Evolutionary conservation across 2,888 invertebrate genomes (phyloP).

Genomic region (Sympetrum striolatum): DNA sequence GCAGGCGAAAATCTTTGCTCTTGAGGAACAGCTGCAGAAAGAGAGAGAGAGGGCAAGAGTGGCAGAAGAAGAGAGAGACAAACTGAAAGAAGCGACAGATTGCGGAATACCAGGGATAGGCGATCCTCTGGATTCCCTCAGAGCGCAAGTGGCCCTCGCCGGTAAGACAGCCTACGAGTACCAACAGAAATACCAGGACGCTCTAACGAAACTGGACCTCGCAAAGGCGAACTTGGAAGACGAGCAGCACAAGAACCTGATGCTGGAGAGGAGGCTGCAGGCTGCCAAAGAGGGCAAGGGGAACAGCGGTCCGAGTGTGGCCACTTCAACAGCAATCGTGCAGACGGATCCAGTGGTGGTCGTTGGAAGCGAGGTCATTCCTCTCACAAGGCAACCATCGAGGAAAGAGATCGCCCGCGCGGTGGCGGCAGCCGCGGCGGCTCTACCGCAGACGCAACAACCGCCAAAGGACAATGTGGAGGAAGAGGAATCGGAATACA

Average conservation of each 20-base stretch:
- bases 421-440: conserved; percentile 48
- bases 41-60: conserved; percentile 64
- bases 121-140: conserved; percentile 44
- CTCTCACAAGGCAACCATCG: conserved; percentile 52
- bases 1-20: conserved; percentile 74
- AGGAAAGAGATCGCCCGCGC: conserved; percentile 52
- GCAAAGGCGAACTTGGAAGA: conserved; percentile 80
- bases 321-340: conserved; percentile 49
- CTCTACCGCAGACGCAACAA: conserved; percentile 50
- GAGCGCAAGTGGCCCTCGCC: conserved; percentile 51
- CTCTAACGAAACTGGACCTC: conserved; percentile 78
- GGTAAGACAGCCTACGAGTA: conserved; percentile 77
- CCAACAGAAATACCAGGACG: conserved; percentile 78
- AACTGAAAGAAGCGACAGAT: conserved; percentile 33
- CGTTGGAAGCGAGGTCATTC: conserved; percentile 40
- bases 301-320: conserved; percentile 41
- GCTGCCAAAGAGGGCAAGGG: conserved; percentile 68
- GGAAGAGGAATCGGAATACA: conserved; percentile 68
- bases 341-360: conserved; percentile 49
- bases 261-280: conserved; percentile 78
- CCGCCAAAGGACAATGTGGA: conserved; percentile 54
- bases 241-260: conserved; percentile 76
- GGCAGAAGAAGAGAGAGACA: conserved; percentile 55
- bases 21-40: conserved; percentile 82
- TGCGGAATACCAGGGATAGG: not conserved